phyloP scores from a whole-genome alignment of 2,113 vertebrate species.

The Centrocercus urophasianus region DNA sequence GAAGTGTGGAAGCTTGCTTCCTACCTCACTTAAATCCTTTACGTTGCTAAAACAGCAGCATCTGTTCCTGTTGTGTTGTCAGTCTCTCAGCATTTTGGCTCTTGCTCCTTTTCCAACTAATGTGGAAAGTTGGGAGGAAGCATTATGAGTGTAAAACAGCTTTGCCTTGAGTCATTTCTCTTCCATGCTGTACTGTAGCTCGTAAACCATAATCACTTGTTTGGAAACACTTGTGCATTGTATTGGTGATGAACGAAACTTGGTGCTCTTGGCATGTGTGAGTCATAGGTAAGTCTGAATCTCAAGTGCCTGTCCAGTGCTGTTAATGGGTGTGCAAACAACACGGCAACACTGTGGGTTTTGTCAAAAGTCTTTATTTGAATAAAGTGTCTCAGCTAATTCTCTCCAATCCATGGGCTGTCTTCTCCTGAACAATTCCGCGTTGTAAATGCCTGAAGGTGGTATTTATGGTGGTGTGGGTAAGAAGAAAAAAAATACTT shows the following conservation, averaged over 20 bases:
- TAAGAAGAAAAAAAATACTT: background rate
- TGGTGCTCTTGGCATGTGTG: background rate
- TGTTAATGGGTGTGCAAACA: rapidly evolving
- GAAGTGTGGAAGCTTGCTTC: background rate
- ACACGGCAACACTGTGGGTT: rapidly evolving
- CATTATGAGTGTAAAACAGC: background rate
- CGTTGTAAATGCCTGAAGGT: background rate
- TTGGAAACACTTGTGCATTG: background rate
- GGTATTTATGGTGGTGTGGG: background rate
- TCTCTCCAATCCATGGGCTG: background rate
- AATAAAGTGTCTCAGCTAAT: background rate
- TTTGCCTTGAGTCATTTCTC: background rate
- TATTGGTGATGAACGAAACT: background rate
- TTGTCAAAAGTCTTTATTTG: background rate
- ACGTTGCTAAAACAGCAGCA: background rate
- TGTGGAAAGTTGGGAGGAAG: background rate
- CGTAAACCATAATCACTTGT: background rate
- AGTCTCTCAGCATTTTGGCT: background rate
- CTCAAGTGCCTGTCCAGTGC: background rate
- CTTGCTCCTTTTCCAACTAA: background rate
- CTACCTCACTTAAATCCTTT: background rate
- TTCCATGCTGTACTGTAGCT: background rate
- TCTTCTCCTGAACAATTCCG: background rate
- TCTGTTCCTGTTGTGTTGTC: background rate
- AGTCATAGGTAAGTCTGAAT: background rate